Evolutionary conservation across 2,888 invertebrate genomes (phyloP), one percentile per base, ranked within the genome.

Genomic region (Bruchidius siliquastri): DNA sequence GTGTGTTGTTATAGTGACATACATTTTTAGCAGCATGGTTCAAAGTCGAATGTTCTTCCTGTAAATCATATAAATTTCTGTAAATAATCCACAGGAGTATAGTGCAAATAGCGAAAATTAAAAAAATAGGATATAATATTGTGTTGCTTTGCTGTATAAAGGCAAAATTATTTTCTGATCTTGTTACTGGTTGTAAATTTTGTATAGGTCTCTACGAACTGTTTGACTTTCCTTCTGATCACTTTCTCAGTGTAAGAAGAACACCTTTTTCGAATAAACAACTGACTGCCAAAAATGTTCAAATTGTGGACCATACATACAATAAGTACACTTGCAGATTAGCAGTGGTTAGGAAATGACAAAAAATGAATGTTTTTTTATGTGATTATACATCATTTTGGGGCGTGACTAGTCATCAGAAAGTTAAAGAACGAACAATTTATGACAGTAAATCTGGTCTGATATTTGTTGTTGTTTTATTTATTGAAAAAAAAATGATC

Each of bases 51-150:
- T 13, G 18, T 13, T 18, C 18, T 13, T 49, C 18, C 18, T 49
- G 49, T 49, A 49, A 49, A 49, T 49, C 49, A 13, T 1, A 73
- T 67, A 72, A 75, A 66, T 70, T 74, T 26, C 49, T 75, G 73
- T 73, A 75, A 73, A 71, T 73, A 75, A 70, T 71, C 71, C 73
- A 77, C 75, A 74, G 74, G 74, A 72, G 72, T 72, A 80, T 78
- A 81, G 81, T 80, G 79, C 80, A 80, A 81, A 80, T 49, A 49
- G 49, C 74, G 79, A 79, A 79, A 76, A 77, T 77, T 78, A 77
- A 76, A 75, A n/a, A 72, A 76, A 74, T 70, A 76, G 70, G 70
- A 72, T 30, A 66, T 73, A 75, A 72, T 71, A 71, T 74, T 49
- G 67, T 73, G 77, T 76, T 76, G 77, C 77, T 78, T 79, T 77